These are phyloP conservation scores for Dasysyrphus albostriatus DNA, from an alignment of 2,888 invertebrate genomes.

Conservation along the genomic window DNA sequence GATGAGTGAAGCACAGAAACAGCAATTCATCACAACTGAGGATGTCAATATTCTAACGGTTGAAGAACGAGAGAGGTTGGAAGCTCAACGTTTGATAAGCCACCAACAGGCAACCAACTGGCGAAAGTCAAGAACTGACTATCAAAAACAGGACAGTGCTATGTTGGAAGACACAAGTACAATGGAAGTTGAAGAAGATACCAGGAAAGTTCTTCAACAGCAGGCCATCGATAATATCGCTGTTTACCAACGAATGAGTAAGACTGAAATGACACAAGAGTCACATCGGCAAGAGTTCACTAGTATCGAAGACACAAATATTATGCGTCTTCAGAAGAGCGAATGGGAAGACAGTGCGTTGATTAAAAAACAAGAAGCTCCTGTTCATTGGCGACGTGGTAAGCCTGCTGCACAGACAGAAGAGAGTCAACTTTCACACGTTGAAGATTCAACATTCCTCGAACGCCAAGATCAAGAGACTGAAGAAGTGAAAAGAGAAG, in stretches of 20 bases:
- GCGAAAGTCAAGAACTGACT: conserved; percentile 79
- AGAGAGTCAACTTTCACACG: conserved; percentile 73
- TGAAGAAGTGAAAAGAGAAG: conserved; percentile 73
- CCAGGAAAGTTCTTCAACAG: conserved; percentile 77
- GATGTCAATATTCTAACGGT: conserved; percentile 82
- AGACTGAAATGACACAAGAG: conserved; percentile 64
- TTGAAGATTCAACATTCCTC: conserved; percentile 77
- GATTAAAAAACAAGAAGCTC: conserved; percentile 77
- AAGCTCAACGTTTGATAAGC: conserved; percentile 80
- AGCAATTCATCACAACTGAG: conserved; percentile 81
- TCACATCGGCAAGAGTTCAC: conserved; percentile 78
- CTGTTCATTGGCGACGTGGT: conserved; percentile 82
- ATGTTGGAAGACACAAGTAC: conserved; percentile 79
- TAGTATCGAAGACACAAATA: conserved; percentile 79
- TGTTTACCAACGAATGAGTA: conserved; percentile 56
- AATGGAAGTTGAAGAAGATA: conserved; percentile 77
- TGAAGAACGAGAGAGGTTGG: conserved; percentile 81
- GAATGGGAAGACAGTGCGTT: conserved; percentile 78
- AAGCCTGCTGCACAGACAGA: conserved; percentile 77
- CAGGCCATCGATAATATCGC: conserved; percentile 79
- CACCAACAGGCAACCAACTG: conserved; percentile 82
- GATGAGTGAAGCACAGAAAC: conserved; percentile 78
- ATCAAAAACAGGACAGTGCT: conserved; percentile 78
- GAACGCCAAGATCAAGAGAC: conserved; percentile 77
- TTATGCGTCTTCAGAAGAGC: conserved; percentile 79